Evolutionary conservation across 2,888 invertebrate species (phyloP).

Genomic region (Drymonia ruficornis): DNA sequence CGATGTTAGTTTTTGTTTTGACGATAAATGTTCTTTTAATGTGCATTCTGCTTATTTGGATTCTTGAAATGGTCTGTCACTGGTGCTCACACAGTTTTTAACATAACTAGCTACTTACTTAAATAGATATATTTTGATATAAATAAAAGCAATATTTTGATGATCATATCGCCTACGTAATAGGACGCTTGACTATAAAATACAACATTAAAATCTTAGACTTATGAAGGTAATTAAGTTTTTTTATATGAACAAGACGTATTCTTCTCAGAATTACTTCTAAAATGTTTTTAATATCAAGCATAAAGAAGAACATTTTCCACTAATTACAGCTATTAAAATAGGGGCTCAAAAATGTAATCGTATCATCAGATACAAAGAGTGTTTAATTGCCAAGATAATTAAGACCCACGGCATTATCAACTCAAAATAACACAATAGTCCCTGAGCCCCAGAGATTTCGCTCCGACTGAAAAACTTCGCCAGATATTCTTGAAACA

Average conservation of each 20-base stretch:
- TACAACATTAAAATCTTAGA: too few species aligned
- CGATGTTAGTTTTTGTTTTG: slow-evolving; percentile 51
- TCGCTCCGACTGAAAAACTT: slow-evolving; percentile 22
- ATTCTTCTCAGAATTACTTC: neutral
- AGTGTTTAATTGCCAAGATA: slow-evolving; percentile 4
- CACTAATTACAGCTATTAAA: slow-evolving; percentile 2
- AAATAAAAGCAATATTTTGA: too few species aligned
- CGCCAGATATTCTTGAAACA: slow-evolving; percentile 19
- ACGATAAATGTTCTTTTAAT: slow-evolving; percentile 47
- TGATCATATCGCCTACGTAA: too few species aligned
- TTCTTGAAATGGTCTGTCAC: slow-evolving; percentile 5
- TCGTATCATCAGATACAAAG: slow-evolving; percentile 7
- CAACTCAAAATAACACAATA: slow-evolving; percentile 5
- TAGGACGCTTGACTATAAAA: too few species aligned
- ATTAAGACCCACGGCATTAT: slow-evolving; percentile 5
- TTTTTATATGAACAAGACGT: neutral
- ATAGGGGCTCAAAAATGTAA: neutral
- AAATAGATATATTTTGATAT: neutral
- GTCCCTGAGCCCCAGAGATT: slow-evolving; percentile 1
- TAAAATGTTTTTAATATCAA: neutral
- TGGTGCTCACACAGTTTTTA: slow-evolving; percentile 25
- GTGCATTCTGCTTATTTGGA: slow-evolving; percentile 36
- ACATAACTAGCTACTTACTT: neutral
- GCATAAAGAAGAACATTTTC: neutral
- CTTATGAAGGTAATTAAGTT: neutral